A percentile compares a stretch with the other conserved stretches of the same genome.
Conservation (phyloP, 1,140 invertebrate species). For the Hydropsyche tenuis region DNA sequence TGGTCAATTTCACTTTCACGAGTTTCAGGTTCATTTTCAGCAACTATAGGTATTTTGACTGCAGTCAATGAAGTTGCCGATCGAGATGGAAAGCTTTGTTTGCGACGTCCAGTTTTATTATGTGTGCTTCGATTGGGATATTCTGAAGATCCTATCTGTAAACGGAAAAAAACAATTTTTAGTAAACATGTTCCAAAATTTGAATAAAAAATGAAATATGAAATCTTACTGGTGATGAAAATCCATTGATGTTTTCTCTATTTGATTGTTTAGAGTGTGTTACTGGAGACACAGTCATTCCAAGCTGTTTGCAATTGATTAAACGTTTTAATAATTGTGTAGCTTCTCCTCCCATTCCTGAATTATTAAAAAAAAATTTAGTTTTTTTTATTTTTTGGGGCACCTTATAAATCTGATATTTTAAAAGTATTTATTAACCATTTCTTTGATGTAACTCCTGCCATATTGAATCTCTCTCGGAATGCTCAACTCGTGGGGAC, state of each 20-base stretch:
- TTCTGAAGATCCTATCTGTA: slow-evolving; percentile 38
- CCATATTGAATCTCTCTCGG: slow-evolving; percentile 60
- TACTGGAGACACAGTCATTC: slow-evolving; percentile 67
- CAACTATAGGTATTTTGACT: slow-evolving; percentile 35
- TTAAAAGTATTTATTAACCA: slow-evolving; percentile 50
- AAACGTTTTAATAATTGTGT: slow-evolving; percentile 74
- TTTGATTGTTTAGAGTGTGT: slow-evolving; percentile 43
- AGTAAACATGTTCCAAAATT: neutral
- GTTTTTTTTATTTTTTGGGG: neutral
- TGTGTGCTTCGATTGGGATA: slow-evolving; percentile 47
- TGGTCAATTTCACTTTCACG: slow-evolving; percentile 42
- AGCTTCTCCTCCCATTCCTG: slow-evolving; percentile 67
- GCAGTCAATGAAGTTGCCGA: slow-evolving; percentile 65
- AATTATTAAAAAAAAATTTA: slow-evolving; percentile 2
- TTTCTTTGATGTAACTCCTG: slow-evolving; percentile 61
- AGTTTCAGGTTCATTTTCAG: slow-evolving; percentile 37
- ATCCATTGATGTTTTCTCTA: slow-evolving; percentile 55
- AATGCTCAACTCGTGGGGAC: slow-evolving; percentile 55
- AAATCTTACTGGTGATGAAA: slow-evolving; percentile 54
- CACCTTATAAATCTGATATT: neutral
- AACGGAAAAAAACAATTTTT: slow-evolving; percentile 15
- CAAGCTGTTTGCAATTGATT: slow-evolving; percentile 75
- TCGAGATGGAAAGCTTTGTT: slow-evolving; percentile 75
- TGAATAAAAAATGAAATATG: no score
- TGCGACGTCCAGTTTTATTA: slow-evolving; percentile 69